phyloP scores from a whole-genome alignment of 2,888 invertebrate species.

The Crioceris asparagi region DNA sequence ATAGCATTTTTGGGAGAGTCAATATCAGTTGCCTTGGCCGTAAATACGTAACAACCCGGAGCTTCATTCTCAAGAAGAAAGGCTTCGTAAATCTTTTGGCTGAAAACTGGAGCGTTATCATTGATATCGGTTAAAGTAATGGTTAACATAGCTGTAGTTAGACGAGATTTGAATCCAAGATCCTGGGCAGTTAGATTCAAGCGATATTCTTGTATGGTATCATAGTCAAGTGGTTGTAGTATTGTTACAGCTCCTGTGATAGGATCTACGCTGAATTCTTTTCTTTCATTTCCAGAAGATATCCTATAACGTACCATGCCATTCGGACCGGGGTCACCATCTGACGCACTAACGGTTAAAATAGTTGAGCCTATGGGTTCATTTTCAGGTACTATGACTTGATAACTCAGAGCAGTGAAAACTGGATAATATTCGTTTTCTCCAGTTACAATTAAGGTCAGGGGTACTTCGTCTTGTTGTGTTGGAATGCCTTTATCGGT shows the following conservation, averaged over 20 bases:
- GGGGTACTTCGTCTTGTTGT: conserved; percentile 62
- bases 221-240: conserved; percentile 73
- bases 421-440: conserved; percentile 72
- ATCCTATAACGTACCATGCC: conserved; percentile 79
- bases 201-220: conserved; percentile 71
- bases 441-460: conserved; percentile 71
- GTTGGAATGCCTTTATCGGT: conserved; percentile 82
- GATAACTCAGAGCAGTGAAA: conserved; percentile 75
- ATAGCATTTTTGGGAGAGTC: conserved; percentile 83
- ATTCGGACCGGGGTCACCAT: conserved; percentile 80
- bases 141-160: conserved; percentile 69
- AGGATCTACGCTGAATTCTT: conserved; percentile 70
- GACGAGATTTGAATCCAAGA: conserved; percentile 68
- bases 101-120: conserved; percentile 83
- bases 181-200: conserved; percentile 83
- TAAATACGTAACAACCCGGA: conserved; percentile 61
- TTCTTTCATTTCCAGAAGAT: conserved; percentile 69
- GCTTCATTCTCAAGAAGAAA: conserved; percentile 76
- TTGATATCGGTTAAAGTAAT: conserved; percentile 87
- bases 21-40: conserved; percentile 67
- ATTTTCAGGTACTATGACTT: conserved; percentile 86
- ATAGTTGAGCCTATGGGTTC: conserved; percentile 79
- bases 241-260: conserved; percentile 72
- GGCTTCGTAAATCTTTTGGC: conserved; percentile 64
- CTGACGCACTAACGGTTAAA: conserved; percentile 72